These are phyloP conservation scores for Leptinotarsa defecta DNA, from an alignment of 1,140 invertebrate genomes.

Conservation along the genomic window DNA sequence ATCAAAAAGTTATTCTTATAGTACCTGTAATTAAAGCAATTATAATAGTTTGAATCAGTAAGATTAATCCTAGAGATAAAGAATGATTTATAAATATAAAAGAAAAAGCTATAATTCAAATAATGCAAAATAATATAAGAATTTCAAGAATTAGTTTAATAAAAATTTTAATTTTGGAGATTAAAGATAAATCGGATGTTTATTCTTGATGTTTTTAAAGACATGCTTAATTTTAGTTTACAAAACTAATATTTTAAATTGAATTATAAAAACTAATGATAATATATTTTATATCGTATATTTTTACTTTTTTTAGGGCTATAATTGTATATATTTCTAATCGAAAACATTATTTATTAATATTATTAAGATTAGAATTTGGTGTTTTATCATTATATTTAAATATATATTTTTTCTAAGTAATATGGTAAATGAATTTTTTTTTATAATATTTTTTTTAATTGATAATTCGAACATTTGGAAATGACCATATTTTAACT, in stretches of 20 bases:
- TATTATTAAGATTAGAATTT: conserved; percentile 62
- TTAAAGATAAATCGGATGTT: conserved; percentile 60
- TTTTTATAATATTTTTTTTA: conserved; percentile 64
- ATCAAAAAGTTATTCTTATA: conserved; percentile 57
- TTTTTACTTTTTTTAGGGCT: conserved; percentile 56
- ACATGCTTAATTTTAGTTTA: conserved; percentile 62
- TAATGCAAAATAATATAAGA: conserved; percentile 52
- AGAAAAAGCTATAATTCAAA: conserved; percentile 51
- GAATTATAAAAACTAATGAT: conserved; percentile 62
- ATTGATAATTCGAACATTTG: conserved; percentile 62
- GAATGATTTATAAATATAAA: conserved; percentile 59
- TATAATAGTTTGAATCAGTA: conserved; percentile 59
- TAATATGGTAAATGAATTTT: conserved; percentile 57
- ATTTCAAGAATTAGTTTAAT: conserved; percentile 55
- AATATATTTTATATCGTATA: conserved; percentile 53
- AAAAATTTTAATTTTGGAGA: conserved; percentile 56
- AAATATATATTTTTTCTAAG: conserved; percentile 54
- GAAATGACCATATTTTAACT: conserved; percentile 62
- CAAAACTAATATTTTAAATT: conserved; percentile 65
- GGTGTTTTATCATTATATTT: conserved; percentile 56
- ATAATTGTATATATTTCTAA: conserved; percentile 59
- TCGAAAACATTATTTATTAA: conserved; percentile 60
- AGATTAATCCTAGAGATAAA: conserved; percentile 58
- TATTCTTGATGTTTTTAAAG: conserved; percentile 63
- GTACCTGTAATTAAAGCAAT: conserved; percentile 54